These are phyloP conservation scores for Castor canadensis DNA, from an alignment of 2,113 vertebrate species.

Conservation along the genomic window DNA sequence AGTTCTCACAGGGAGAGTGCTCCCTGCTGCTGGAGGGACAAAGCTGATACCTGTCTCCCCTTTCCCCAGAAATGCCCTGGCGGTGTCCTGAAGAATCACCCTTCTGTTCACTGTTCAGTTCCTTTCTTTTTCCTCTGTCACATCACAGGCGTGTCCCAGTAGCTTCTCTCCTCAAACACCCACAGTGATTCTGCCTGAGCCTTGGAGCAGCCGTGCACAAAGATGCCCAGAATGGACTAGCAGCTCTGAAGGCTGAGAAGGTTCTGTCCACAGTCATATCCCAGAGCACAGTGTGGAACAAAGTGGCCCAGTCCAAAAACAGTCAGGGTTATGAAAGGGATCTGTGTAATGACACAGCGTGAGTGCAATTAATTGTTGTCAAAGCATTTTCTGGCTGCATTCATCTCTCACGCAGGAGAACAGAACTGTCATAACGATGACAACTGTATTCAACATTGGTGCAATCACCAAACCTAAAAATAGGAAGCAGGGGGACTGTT, in stretches of 20 bases:
- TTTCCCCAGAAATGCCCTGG: not conserved
- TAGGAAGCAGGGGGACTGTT: constrained; percentile 41
- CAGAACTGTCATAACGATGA: constrained; percentile 71
- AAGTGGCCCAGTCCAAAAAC: not conserved
- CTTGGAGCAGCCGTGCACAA: not conserved
- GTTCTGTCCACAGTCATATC: not conserved
- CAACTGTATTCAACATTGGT: constrained; percentile 74
- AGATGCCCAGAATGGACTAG: not conserved
- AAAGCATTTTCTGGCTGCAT: constrained; percentile 71
- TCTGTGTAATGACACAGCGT: constrained; percentile 58
- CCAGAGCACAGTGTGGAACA: not conserved
- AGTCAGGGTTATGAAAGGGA: constrained; percentile 61
- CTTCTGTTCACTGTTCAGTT: not conserved
- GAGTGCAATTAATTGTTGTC: constrained; percentile 75
- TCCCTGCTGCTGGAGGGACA: too few species aligned
- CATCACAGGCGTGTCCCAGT: not conserved
- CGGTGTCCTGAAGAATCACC: not conserved
- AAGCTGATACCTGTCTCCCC: too few species aligned
- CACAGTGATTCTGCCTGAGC: too few species aligned
- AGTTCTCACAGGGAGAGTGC: too few species aligned
- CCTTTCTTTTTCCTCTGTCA: not conserved
- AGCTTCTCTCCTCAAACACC: too few species aligned
- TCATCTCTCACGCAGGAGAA: constrained; percentile 72
- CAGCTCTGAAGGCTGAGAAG: not conserved
- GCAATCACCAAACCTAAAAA: constrained; percentile 79